A percentile compares a stretch with the other conserved stretches of the same genome.
These are phyloP conservation scores for Falcaria lacertinaria DNA, from an alignment of 2,888 invertebrate species.

Conservation along the genomic window DNA sequence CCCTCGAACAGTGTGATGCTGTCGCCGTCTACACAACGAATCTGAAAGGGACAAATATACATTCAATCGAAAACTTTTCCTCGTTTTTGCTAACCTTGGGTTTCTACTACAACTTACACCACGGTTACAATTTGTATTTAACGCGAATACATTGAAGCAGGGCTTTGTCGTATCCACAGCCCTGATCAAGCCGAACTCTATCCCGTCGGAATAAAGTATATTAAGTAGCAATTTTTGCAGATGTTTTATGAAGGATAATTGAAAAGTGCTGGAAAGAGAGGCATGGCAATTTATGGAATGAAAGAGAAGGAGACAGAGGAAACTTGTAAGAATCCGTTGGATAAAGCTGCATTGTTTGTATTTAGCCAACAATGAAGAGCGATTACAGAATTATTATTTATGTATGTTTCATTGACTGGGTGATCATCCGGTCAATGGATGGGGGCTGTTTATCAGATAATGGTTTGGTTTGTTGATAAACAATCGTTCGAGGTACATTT, in stretches of 20 bases:
- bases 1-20: slow-evolving; percentile 7
- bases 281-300: slow-evolving; percentile 10
- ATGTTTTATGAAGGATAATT: slow-evolving; percentile 35
- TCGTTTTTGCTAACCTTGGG: slow-evolving; percentile 14
- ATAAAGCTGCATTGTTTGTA: too few relatives aligned
- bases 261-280: slow-evolving; percentile 30
- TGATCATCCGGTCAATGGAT: background rate
- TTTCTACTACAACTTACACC: too few relatives aligned
- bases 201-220: background rate
- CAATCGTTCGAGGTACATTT: too few relatives aligned
- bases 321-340: slow-evolving; percentile 18
- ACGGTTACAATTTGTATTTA: slow-evolving; percentile 44
- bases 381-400: background rate
- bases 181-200: slow-evolving; percentile 21
- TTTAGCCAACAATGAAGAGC: background rate
- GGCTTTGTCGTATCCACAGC: slow-evolving; percentile 9
- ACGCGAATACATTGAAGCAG: slow-evolving; percentile 44
- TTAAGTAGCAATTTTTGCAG: slow-evolving; percentile 6
- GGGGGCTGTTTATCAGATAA: background rate
- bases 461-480: too few relatives aligned
- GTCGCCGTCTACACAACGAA: background rate
- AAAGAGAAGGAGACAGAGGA: slow-evolving; percentile 25
- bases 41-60: slow-evolving; percentile 5
- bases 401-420: background rate
- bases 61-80: slow-evolving; percentile 3